Percentiles rank a stretch among this genome's conserved stretches.
These are phyloP conservation scores for Ameiurus melas DNA, from an alignment of 2,113 vertebrate genomes.

Conservation along the genomic window DNA sequence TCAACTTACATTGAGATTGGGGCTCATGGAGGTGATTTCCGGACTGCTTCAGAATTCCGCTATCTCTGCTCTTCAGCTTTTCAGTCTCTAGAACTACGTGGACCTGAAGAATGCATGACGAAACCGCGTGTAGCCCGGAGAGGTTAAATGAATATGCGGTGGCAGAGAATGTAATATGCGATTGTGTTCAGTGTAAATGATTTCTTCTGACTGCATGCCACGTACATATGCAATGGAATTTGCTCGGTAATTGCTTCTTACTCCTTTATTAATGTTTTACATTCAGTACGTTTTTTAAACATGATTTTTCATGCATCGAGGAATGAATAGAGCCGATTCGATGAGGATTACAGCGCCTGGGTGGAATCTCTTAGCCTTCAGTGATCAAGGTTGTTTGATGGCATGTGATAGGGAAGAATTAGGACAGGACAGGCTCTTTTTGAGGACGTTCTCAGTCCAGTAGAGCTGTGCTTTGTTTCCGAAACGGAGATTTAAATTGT, in stretches of 20 bases:
- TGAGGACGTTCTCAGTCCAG: too few relatives aligned
- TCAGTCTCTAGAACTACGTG: background rate
- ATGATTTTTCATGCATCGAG: too few relatives aligned
- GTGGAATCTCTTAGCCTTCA: background rate
- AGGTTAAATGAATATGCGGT: background rate
- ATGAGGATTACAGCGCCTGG: background rate
- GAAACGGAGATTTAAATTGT: too few relatives aligned
- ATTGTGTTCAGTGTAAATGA: background rate
- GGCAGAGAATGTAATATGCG: background rate
- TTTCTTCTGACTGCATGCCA: background rate
- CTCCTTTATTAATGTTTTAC: background rate
- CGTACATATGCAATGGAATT: background rate
- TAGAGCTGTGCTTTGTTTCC: too few relatives aligned
- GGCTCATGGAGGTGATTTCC: conserved; percentile 5
- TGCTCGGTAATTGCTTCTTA: background rate
- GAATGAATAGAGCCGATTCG: background rate
- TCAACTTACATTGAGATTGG: conserved; percentile 1
- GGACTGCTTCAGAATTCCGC: background rate
- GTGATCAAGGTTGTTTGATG: background rate
- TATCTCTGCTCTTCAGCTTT: background rate
- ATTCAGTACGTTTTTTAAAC: background rate
- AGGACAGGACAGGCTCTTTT: background rate
- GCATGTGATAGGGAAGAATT: background rate
- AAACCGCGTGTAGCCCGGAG: background rate
- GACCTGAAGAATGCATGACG: conserved; percentile 13